Evolutionary conservation across 2,888 invertebrate genomes (phyloP).

Genomic region (Ptychoptera albimana): DNA sequence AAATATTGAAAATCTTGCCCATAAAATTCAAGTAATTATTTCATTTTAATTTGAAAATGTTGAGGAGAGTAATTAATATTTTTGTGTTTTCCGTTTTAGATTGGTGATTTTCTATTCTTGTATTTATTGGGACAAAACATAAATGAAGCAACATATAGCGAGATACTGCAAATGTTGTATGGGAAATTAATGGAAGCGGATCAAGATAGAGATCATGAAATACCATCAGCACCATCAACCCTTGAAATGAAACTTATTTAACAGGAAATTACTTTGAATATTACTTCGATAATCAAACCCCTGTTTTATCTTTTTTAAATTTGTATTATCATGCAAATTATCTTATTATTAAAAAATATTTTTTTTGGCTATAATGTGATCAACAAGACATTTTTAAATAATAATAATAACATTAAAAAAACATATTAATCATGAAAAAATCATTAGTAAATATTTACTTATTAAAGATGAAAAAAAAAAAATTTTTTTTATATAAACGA

Average conservation of each 20-base stretch:
- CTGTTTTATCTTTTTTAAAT: no score
- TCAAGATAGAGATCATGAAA: conserved; percentile 53
- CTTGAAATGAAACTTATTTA: conserved; percentile 44
- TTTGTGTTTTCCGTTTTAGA: conserved; percentile 33
- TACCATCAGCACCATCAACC: conserved; percentile 75
- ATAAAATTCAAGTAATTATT: conserved; percentile 50
- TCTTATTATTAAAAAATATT: no score
- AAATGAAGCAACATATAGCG: conserved; percentile 63
- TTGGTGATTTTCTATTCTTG: conserved; percentile 72
- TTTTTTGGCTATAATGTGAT: no score
- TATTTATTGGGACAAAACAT: conserved; percentile 77
- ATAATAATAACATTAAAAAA: no score
- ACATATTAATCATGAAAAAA: no score
- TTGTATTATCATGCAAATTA: no score
- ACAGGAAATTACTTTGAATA: no score
- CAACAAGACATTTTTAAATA: no score
- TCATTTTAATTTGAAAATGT: neutral
- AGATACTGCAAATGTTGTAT: conserved; percentile 59
- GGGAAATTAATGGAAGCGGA: conserved; percentile 13
- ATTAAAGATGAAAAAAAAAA: no score
- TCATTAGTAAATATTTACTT: no score
- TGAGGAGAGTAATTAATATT: conserved; percentile 6
- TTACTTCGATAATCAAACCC: no score
- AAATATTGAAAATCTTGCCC: conserved; percentile 57
- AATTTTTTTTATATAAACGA: no score